phyloP scores from a whole-genome alignment of 2,113 vertebrate species.

The Thunnus maccoyii region DNA sequence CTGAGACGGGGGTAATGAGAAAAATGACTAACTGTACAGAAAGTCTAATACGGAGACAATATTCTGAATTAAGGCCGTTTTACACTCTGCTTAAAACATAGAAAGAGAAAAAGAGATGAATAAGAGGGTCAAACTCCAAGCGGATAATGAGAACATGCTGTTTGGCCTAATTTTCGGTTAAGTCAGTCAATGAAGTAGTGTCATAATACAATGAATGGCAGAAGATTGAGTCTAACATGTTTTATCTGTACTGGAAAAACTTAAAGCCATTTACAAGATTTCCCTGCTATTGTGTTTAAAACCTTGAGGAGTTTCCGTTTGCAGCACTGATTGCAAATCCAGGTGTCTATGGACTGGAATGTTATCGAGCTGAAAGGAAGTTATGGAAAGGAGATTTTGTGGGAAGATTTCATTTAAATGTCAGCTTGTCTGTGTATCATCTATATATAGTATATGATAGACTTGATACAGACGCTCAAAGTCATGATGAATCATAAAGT shows the following conservation, averaged over 20 bases:
- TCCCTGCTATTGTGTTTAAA: background rate
- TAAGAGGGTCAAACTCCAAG: conserved; percentile 20
- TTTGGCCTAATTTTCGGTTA: conserved; percentile 7
- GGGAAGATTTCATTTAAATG: background rate
- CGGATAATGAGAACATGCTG: conserved; percentile 52
- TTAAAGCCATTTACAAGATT: background rate
- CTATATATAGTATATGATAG: background rate
- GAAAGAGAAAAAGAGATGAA: conserved; percentile 18
- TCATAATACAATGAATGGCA: background rate
- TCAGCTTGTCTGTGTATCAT: conserved; percentile 6
- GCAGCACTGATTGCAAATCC: conserved; percentile 57
- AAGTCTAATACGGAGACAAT: background rate
- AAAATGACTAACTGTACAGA: conserved; percentile 20
- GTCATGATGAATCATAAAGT: background rate
- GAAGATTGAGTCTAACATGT: background rate
- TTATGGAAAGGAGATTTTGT: conserved; percentile 35
- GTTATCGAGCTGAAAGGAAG: conserved; percentile 36
- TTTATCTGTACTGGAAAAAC: background rate
- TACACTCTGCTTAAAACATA: conserved; percentile 1
- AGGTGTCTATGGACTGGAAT: conserved; percentile 57
- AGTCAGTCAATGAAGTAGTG: background rate
- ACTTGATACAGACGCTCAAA: background rate
- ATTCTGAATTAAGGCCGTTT: background rate
- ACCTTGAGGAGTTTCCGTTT: background rate
- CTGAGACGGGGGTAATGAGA: conserved; percentile 34